Base-by-base conservation (phyloP, 2,888 invertebrate genomes). In the Pandemis heparana region DNA sequence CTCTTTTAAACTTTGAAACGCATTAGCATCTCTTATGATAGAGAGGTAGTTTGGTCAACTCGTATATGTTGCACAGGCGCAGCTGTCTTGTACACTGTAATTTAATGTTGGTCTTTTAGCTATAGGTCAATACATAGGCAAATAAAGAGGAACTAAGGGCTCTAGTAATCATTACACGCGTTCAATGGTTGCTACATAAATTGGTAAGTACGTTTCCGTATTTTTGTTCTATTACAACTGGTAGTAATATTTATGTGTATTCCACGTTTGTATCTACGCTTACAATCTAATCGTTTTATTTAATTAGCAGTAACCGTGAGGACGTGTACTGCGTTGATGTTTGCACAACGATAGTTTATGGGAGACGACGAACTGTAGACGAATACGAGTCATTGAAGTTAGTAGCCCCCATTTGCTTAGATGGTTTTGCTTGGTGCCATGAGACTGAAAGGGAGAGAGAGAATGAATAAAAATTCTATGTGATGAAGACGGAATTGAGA, bases 201-300 rank as follows among this genome's bases (percentile, higher is more conserved):
- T 85, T 83, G 80, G 81, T 66, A 53, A 48, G 76, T 79, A 82
- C 81, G 85, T 87, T 86, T 85, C 83, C 83, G 87, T 86, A 87
- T 77, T 86, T 87, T 84, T 71, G 23, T 32, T 32, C 76, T 79
- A 80, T 74, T 80, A 82, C 9, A 85, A 85, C 83, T 80, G 78
- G 84, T 85, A 80, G 66, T 60, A 79, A 77, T 77, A 74, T 66
- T 71, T 70, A 71, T 63, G 61, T 64, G 38, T 70, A 68, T 75
- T 71, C 61, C 43, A 38, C 53, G 43, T 66, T 61, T 61, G 38
- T 39, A 66, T 71, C 71, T 66, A 60, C 12, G 18, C 38, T 66
- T 48, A 48, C 7, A 51, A 66, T 61, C 51, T 66, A 65, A n/a
- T 12, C 18, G 46, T 23, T 51, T 71, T 51, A 63, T 59, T 51